These are phyloP conservation scores for Aelia acuminata DNA, from an alignment of 2,888 invertebrate genomes.

Conservation along the genomic window DNA sequence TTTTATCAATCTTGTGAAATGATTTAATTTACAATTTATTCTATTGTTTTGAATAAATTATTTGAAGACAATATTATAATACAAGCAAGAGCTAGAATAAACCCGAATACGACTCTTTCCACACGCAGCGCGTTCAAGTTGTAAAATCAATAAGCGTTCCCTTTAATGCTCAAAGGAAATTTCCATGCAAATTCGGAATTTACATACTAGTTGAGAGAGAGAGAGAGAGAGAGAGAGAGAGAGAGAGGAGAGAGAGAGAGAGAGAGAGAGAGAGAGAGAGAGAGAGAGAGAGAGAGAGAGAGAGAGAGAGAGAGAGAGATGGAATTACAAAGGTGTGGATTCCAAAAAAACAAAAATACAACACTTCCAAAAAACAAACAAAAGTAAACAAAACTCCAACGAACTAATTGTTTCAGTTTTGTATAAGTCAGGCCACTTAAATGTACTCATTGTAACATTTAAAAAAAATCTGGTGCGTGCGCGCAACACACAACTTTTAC, in stretches of 20 bases:
- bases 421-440: too few relatives aligned
- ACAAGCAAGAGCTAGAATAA: neutral
- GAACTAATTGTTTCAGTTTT: neutral
- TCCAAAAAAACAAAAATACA: neutral
- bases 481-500: too few relatives aligned
- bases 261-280: neutral
- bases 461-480: too few relatives aligned
- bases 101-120: neutral
- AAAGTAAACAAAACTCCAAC: neutral
- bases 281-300: neutral
- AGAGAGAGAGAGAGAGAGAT: neutral
- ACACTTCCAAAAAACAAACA: neutral
- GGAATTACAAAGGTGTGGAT: neutral
- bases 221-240: neutral
- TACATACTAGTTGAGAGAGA: slow-evolving; percentile 54
- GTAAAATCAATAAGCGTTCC: slow-evolving; percentile 38
- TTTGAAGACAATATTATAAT: too few relatives aligned
- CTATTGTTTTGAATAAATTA: too few relatives aligned
- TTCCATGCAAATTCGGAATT: slow-evolving; percentile 57
- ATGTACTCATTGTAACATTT: too few relatives aligned
- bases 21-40: too few relatives aligned
- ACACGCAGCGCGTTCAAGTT: neutral
- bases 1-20: too few relatives aligned
- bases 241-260: neutral
- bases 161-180: slow-evolving; percentile 55